A percentile compares a stretch with the other conserved stretches of the same genome.
Evolutionary conservation across 2,888 invertebrate genomes (phyloP).

Genomic region (Patella pellucida): DNA sequence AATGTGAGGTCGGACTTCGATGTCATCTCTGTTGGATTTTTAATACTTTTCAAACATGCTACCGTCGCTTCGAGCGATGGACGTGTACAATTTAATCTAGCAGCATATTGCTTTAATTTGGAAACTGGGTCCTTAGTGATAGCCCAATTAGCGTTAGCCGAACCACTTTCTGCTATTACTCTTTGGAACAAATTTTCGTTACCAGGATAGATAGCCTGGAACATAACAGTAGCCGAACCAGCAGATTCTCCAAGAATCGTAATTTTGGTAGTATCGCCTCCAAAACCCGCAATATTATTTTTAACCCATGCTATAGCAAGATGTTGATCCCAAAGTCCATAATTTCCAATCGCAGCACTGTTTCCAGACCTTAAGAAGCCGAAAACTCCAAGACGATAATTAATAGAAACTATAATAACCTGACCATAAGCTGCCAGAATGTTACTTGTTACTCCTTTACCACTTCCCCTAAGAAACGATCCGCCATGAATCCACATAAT

Average conservation of each 20-base stretch:
- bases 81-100: not conserved
- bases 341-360: conserved; percentile 48
- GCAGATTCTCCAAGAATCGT: conserved; percentile 56
- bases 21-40: not conserved
- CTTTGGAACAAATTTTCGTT: conserved; percentile 47
- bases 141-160: conserved; percentile 23
- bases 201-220: conserved; percentile 42
- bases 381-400: conserved; percentile 48
- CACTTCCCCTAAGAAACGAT: conserved; percentile 41
- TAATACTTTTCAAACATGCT: not conserved
- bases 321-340: conserved; percentile 54
- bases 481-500: conserved; percentile 50
- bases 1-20: not conserved
- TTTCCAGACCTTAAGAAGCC: conserved; percentile 52
- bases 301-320: conserved; percentile 51
- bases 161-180: conserved; percentile 50
- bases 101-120: not conserved
- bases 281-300: conserved; percentile 45
- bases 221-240: conserved; percentile 43
- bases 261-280: conserved; percentile 42
- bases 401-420: conserved; percentile 46
- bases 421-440: conserved; percentile 33
- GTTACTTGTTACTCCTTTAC: conserved; percentile 12
- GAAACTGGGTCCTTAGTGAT: not conserved
- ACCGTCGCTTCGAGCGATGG: not conserved